A percentile compares a stretch with the other conserved stretches of the same genome.
Evolutionary conservation across 2,888 invertebrate species (phyloP).

Genomic region (Cryptops parisi): DNA sequence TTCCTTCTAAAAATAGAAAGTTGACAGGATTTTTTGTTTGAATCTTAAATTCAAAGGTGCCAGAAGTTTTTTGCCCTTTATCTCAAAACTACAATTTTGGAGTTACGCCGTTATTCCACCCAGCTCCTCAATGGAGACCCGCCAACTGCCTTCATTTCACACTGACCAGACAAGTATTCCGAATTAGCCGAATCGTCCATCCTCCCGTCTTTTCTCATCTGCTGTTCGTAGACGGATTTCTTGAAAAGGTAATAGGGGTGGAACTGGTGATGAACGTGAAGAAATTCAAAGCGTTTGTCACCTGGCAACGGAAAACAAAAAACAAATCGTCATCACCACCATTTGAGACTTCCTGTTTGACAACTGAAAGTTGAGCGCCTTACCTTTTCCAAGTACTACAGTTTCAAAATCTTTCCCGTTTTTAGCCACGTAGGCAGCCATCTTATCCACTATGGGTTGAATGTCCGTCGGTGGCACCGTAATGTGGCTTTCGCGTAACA

Average conservation of each 20-base stretch:
- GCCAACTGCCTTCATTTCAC: too few relatives aligned
- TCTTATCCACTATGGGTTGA: constrained; percentile 81
- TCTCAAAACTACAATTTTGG: too few relatives aligned
- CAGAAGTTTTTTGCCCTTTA: too few relatives aligned
- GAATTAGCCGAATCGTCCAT: not conserved
- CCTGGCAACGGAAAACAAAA: constrained; percentile 5
- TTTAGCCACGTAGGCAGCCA: constrained; percentile 90
- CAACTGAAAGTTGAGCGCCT: too few relatives aligned
- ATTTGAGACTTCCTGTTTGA: too few relatives aligned
- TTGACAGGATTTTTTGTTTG: too few relatives aligned
- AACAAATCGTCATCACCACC: too few relatives aligned
- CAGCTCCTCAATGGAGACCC: too few relatives aligned
- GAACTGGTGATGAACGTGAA: constrained; percentile 58
- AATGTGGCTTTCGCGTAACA: constrained; percentile 6
- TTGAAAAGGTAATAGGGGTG: constrained; percentile 67
- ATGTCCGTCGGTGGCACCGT: constrained; percentile 60
- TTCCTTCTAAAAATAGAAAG: too few relatives aligned
- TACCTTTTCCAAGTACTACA: constrained; percentile 47
- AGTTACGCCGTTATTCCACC: too few relatives aligned
- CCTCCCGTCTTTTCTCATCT: constrained; percentile 2
- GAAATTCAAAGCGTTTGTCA: constrained; percentile 56
- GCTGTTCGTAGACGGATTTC: constrained; percentile 29
- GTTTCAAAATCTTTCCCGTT: constrained; percentile 90
- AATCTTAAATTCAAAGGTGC: too few relatives aligned
- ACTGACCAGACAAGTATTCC: not conserved